Conservation (phyloP, 2,113 vertebrate species). For the Ivindomyrus marchei region DNA sequence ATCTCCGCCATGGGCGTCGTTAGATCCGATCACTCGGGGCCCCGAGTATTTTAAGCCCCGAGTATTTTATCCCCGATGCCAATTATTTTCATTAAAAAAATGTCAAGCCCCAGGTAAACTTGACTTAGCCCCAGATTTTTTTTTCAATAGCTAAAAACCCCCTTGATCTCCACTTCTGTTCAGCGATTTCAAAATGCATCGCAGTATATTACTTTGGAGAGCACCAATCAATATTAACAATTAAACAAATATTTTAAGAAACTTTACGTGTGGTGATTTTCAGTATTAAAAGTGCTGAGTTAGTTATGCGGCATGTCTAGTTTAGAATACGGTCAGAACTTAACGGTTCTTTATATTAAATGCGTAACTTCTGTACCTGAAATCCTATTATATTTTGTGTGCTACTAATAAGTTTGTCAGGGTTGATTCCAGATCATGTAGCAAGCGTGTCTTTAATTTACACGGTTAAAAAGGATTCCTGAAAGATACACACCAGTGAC, state of each 20-base stretch:
- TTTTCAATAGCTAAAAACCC: too few relatives aligned
- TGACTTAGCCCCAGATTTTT: too few relatives aligned
- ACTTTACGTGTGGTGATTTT: background rate
- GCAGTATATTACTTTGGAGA: background rate
- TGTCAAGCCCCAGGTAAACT: too few relatives aligned
- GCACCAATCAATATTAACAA: background rate
- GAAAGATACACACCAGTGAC: background rate
- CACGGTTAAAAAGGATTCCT: background rate
- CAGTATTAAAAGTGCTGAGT: background rate
- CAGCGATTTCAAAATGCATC: background rate
- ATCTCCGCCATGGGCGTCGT: background rate
- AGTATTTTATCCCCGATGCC: too few relatives aligned
- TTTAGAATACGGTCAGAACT: background rate
- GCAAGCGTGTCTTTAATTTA: background rate
- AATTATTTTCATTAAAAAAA: too few relatives aligned
- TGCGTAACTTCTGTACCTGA: background rate
- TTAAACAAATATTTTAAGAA: background rate
- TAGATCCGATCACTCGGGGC: too few relatives aligned
- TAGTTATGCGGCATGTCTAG: background rate
- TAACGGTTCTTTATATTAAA: background rate
- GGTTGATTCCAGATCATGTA: background rate
- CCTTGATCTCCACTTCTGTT: background rate
- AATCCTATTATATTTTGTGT: background rate
- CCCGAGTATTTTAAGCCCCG: too few relatives aligned
- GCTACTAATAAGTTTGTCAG: background rate